Conservation (phyloP, 2,888 invertebrate species). For the Eilema sororculum region DNA sequence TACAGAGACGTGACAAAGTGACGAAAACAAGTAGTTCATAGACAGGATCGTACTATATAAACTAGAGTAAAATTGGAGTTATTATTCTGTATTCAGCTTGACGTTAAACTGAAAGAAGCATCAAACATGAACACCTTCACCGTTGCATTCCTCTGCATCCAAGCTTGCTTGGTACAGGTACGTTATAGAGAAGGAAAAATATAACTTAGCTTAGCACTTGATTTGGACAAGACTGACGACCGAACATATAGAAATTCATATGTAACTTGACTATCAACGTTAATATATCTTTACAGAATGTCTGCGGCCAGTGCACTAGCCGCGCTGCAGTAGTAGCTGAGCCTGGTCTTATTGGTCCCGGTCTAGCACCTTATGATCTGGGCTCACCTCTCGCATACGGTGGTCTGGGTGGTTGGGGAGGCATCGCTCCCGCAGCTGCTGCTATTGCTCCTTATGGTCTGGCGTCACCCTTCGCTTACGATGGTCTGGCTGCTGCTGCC, state of each 20-base stretch:
- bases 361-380: background rate
- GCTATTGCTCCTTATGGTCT: conserved; percentile 9
- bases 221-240: background rate
- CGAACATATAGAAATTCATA: conserved; percentile 33
- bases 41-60: too few species aligned
- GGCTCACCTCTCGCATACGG: conserved; percentile 5
- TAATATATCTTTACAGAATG: background rate
- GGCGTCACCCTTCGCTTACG: background rate
- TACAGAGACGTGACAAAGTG: too few species aligned
- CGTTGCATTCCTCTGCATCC: conserved; percentile 51
- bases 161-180: too few species aligned
- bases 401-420: background rate
- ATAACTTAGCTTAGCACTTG: background rate
- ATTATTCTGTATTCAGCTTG: too few species aligned
- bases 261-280: conserved; percentile 55
- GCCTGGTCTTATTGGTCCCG: conserved; percentile 1
- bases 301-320: conserved; percentile 31
- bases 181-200: conserved; percentile 24
- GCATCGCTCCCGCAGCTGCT: background rate
- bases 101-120: too few species aligned
- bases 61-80: too few species aligned
- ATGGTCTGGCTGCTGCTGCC: too few species aligned
- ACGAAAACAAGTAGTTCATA: too few species aligned
- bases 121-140: conserved; percentile 13
- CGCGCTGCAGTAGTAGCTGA: conserved; percentile 11